Evolutionary conservation across 2,797 vertebrate genomes (phyloP).

Genomic region (Phalanger gymnotis): DNA sequence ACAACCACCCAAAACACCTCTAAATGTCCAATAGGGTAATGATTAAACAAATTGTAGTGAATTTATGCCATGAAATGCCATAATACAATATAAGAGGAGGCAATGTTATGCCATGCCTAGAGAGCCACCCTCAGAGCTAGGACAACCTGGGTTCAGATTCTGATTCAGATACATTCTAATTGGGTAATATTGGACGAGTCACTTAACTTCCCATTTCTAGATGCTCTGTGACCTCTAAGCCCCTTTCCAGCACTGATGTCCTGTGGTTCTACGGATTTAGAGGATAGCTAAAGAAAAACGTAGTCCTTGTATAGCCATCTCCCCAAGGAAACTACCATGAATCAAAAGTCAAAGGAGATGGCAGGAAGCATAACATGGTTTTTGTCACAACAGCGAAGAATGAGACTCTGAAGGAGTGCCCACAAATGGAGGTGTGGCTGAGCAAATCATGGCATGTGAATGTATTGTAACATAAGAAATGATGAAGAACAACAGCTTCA

Average conservation of each 20-base stretch:
- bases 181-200: not conserved
- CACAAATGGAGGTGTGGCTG: not conserved
- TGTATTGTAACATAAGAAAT: not conserved
- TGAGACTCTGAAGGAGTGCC: not conserved
- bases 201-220: not conserved
- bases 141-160: not conserved
- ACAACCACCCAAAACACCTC: not conserved
- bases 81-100: not conserved
- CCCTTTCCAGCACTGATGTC: not conserved
- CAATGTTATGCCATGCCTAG: too few species aligned
- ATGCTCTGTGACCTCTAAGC: not conserved
- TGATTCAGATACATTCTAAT: not conserved
- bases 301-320: not conserved
- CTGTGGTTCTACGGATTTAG: not conserved
- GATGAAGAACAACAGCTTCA: not conserved
- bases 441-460: not conserved
- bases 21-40: not conserved
- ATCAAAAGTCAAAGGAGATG: not conserved
- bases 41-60: not conserved
- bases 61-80: not conserved
- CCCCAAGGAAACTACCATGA: not conserved
- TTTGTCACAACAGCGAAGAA: not conserved
- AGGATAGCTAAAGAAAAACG: not conserved
- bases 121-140: not conserved
- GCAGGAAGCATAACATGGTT: not conserved